Conservation (phyloP, 2,113 vertebrate species). For the Pardalotus punctatus region DNA sequence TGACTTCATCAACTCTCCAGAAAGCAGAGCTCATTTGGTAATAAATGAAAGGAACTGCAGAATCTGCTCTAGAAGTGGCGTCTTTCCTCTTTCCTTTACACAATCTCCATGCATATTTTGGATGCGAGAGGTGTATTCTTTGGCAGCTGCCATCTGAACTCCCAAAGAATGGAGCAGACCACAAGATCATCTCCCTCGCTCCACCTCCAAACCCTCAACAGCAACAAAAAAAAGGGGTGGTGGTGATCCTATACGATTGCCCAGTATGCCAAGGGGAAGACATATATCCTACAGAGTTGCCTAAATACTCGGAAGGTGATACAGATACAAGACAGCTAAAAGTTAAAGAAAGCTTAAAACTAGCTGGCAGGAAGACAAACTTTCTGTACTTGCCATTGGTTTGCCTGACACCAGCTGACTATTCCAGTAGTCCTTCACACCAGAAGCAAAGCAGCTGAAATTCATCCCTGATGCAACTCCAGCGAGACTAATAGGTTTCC, state of each 20-base stretch:
- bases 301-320: neutral
- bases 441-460: constrained; percentile 29
- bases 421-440: constrained; percentile 13
- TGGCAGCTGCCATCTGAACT: neutral
- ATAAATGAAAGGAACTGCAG: neutral
- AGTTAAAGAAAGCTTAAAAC: neutral
- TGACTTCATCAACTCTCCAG: neutral
- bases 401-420: constrained; percentile 49
- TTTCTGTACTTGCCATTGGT: constrained; percentile 21
- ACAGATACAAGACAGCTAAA: neutral
- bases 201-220: neutral
- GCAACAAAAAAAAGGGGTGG: neutral
- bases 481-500: constrained; percentile 3
- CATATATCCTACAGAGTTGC: neutral
- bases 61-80: neutral
- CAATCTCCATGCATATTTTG: neutral
- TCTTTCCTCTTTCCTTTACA: neutral
- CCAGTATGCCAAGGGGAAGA: neutral
- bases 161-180: neutral
- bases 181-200: neutral
- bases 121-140: constrained; percentile 1
- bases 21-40: neutral
- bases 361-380: neutral
- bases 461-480: neutral
- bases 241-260: accelerated